Conservation (phyloP, 2,113 vertebrate species). For the Scytalopus superciliaris region DNA sequence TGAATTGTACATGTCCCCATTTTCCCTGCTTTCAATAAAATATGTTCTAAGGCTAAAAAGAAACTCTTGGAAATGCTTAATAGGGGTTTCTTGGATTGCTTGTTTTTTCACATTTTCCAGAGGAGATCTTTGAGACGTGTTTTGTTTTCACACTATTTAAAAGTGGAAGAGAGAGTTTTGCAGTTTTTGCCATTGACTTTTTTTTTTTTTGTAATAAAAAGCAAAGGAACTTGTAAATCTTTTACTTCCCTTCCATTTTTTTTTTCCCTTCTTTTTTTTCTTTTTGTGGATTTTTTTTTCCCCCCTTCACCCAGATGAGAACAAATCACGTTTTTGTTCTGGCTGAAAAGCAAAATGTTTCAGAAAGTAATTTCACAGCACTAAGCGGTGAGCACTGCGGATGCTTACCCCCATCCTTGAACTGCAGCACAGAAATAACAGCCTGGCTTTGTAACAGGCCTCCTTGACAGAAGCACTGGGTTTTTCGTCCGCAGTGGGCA, state of each 20-base stretch:
- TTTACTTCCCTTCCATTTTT: neutral
- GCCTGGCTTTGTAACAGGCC: constrained; percentile 65
- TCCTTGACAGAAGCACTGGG: constrained; percentile 65
- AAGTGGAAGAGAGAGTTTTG: neutral
- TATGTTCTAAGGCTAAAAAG: constrained; percentile 9
- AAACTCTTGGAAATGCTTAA: constrained; percentile 39
- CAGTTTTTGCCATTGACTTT: neutral
- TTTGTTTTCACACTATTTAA: neutral
- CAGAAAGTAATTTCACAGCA: neutral
- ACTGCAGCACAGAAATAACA: constrained; percentile 53
- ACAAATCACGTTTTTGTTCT: constrained; percentile 33
- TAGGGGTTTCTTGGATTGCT: neutral
- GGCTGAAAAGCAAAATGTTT: neutral
- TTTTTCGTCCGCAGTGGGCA: constrained; percentile 71
- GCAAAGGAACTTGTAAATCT: neutral
- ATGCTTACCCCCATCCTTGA: constrained; percentile 30
- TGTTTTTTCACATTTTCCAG: constrained; percentile 18
- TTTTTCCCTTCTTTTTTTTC: neutral
- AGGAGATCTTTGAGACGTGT: neutral
- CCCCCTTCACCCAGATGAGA: neutral
- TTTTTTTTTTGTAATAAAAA: neutral
- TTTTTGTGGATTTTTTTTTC: neutral
- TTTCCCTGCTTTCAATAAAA: constrained; percentile 37
- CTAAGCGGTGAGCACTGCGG: neutral
- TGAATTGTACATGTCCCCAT: neutral